phyloP scores from a whole-genome alignment of 2,888 invertebrate genomes.

The Athalia circularis region DNA sequence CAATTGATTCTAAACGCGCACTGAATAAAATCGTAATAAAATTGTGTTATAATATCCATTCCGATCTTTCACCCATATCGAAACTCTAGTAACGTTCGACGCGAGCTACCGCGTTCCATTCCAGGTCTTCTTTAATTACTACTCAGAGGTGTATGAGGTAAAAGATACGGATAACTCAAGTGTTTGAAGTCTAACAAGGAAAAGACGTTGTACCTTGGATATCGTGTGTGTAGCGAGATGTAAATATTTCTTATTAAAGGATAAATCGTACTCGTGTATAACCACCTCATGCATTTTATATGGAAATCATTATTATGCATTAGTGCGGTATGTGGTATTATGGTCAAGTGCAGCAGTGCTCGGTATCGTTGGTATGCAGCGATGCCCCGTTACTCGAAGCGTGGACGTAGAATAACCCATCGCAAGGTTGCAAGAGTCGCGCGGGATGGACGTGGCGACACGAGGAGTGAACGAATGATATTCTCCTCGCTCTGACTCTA shows the following conservation, averaged over 20 bases:
- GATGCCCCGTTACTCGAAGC: constrained; percentile 64
- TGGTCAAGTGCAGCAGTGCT: constrained; percentile 54
- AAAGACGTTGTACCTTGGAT: not conserved
- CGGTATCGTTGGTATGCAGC: constrained; percentile 58
- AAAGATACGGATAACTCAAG: not conserved
- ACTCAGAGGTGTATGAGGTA: not conserved
- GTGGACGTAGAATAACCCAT: constrained; percentile 64
- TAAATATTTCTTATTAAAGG: constrained; percentile 58
- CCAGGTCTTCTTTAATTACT: not conserved
- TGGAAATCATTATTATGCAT: constrained; percentile 62
- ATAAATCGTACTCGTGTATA: constrained; percentile 44
- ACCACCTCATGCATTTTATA: constrained; percentile 50
- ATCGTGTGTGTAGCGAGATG: constrained; percentile 48
- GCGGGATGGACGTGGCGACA: constrained; percentile 54
- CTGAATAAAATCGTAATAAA: not conserved
- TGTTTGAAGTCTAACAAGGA: not conserved
- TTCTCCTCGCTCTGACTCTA: constrained; percentile 5
- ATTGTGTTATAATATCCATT: too few relatives aligned
- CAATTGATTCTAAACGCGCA: not conserved
- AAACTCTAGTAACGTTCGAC: too few relatives aligned
- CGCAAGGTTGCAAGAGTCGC: constrained; percentile 56
- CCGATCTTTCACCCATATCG: too few relatives aligned
- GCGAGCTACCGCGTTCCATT: not conserved
- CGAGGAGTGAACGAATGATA: constrained; percentile 49
- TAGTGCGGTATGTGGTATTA: constrained; percentile 57